These are phyloP conservation scores for Rhabdomys dilectus DNA, from an alignment of 2,113 vertebrate species.

Conservation along the genomic window DNA sequence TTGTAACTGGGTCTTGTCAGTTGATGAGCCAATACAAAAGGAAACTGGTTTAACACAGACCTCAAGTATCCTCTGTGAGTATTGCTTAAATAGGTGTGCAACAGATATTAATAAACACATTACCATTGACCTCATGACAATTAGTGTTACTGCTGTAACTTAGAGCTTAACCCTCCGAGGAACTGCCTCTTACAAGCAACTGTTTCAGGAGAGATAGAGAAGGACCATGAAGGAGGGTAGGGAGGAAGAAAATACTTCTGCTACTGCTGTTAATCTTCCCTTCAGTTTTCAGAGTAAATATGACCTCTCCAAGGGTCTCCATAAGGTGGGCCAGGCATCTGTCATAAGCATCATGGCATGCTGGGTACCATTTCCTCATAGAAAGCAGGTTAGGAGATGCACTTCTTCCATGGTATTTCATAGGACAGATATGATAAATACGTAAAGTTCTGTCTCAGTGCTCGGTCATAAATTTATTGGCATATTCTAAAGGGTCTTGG, in stretches of 20 bases:
- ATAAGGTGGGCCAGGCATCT: neutral
- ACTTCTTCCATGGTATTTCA: constrained; percentile 35
- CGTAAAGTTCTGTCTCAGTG: neutral
- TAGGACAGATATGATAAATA: constrained; percentile 10
- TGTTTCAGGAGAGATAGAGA: neutral
- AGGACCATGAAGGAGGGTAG: neutral
- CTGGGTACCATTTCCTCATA: neutral
- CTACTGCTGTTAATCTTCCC: neutral
- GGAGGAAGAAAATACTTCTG: neutral
- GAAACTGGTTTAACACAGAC: neutral
- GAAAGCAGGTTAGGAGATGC: neutral
- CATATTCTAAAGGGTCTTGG: constrained; percentile 20
- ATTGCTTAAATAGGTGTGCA: neutral
- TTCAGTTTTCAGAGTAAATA: neutral
- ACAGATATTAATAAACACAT: neutral
- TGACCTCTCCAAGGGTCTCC: neutral
- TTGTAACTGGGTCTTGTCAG: neutral
- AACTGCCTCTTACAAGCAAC: neutral
- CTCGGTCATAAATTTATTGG: constrained; percentile 4
- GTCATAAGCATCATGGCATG: neutral
- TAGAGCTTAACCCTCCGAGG: neutral
- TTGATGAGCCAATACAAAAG: neutral
- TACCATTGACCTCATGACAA: neutral
- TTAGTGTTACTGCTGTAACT: neutral
- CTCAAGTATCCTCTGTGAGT: neutral